Percentiles rank a stretch among this genome's conserved stretches.
Evolutionary conservation across 1,140 invertebrate species (phyloP).

Genomic region (Drosophila sechellia): DNA sequence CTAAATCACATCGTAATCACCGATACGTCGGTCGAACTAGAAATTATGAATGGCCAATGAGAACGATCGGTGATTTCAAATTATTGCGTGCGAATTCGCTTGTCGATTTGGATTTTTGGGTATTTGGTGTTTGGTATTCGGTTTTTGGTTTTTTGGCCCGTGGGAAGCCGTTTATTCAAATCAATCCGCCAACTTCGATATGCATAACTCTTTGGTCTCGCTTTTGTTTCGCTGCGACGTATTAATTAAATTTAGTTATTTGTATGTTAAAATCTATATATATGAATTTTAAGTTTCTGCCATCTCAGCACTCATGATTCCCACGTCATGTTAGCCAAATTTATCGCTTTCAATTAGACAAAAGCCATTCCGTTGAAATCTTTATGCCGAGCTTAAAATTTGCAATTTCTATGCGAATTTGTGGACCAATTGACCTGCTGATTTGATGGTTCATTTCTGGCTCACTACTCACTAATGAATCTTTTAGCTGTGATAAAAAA

Average conservation of each 20-base stretch:
- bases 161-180: slow-evolving; percentile 80
- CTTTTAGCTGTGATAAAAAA: slow-evolving; percentile 1
- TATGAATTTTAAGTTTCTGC: slow-evolving; percentile 55
- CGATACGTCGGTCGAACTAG: slow-evolving; percentile 57
- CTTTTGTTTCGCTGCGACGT: slow-evolving; percentile 28
- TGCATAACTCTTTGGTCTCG: slow-evolving; percentile 69
- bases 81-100: slow-evolving; percentile 62
- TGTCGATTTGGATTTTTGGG: slow-evolving; percentile 5
- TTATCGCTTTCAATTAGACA: slow-evolving; percentile 64
- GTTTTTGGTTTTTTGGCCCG: slow-evolving; percentile 16
- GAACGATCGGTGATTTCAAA: slow-evolving; percentile 12
- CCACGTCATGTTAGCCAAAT: slow-evolving; percentile 71
- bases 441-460: slow-evolving; percentile 24
- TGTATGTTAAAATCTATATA: slow-evolving; percentile 76
- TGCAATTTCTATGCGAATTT: slow-evolving; percentile 46
- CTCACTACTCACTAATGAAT: not conserved
- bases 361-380: slow-evolving; percentile 43
- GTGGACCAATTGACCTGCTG: slow-evolving; percentile 23
- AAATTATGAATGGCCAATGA: slow-evolving; percentile 76
- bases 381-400: slow-evolving; percentile 49
- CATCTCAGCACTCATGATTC: slow-evolving; percentile 58
- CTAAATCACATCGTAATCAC: slow-evolving; percentile 61
- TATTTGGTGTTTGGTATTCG: no score
- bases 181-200: slow-evolving; percentile 53
- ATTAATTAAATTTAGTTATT: slow-evolving; percentile 81